phyloP scores from a whole-genome alignment of 2,113 vertebrate species.

The Centrocercus urophasianus region DNA sequence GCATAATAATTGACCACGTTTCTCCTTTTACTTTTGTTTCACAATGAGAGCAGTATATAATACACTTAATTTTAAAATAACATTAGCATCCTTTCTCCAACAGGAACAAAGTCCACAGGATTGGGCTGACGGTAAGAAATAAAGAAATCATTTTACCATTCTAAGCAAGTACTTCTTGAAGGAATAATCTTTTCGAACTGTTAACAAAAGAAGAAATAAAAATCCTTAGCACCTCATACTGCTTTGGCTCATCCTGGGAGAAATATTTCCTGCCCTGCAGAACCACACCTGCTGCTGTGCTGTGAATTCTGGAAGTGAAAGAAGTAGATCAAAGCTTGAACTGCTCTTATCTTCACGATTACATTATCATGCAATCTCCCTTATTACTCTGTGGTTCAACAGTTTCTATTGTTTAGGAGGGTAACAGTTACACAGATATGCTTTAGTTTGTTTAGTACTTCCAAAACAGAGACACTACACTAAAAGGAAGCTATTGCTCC shows the following conservation, averaged over 20 bases:
- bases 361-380: neutral
- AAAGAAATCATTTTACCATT: neutral
- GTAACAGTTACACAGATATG: neutral
- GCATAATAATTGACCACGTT: neutral
- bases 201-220: neutral
- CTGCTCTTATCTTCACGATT: slow-evolving; percentile 7
- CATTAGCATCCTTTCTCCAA: neutral
- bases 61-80: neutral
- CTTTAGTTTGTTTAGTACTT: neutral
- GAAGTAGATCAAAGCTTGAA: slow-evolving; percentile 14
- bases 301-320: neutral
- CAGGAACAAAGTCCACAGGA: neutral
- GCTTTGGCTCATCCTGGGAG: neutral
- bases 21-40: neutral
- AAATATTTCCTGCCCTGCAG: neutral
- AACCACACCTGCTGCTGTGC: neutral
- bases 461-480: neutral
- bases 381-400: neutral
- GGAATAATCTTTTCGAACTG: neutral
- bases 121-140: neutral
- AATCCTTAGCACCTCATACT: neutral
- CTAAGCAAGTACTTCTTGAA: neutral
- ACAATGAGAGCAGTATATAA: neutral
- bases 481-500: neutral
- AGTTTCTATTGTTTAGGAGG: neutral